Conservation (phyloP, 2,888 invertebrate genomes). For the Sesamia inferens region DNA sequence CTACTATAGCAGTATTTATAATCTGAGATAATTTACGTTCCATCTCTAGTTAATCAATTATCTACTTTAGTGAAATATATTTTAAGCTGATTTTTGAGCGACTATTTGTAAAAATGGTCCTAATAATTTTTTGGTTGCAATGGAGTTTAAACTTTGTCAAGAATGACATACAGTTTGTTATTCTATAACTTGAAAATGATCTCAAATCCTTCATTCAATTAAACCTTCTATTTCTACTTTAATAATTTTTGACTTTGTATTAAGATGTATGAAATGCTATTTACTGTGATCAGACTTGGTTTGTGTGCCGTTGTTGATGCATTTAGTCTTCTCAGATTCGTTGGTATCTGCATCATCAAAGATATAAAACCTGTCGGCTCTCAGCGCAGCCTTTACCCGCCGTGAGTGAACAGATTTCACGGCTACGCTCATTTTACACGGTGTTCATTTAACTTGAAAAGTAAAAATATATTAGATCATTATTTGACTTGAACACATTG, state of each 20-base stretch:
- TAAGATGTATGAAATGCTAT: neutral
- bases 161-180: neutral
- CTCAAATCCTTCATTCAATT: neutral
- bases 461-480: neutral
- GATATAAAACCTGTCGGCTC: conserved; percentile 26
- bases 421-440: conserved; percentile 38
- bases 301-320: conserved; percentile 74
- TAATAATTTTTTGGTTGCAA: neutral
- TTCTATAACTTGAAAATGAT: neutral
- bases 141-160: neutral
- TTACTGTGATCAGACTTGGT: conserved; percentile 58
- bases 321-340: conserved; percentile 36
- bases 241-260: too few relatives aligned
- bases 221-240: neutral
- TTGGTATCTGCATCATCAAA: conserved; percentile 51
- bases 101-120: neutral
- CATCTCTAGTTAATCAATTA: neutral
- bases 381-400: conserved; percentile 3
- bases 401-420: conserved; percentile 20
- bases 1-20: neutral
- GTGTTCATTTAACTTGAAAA: conserved; percentile 31
- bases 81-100: neutral
- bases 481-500: neutral
- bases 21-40: neutral
- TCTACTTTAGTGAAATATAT: neutral